Conservation (phyloP, 2,888 invertebrate species). For the Agrypnus murinus region DNA sequence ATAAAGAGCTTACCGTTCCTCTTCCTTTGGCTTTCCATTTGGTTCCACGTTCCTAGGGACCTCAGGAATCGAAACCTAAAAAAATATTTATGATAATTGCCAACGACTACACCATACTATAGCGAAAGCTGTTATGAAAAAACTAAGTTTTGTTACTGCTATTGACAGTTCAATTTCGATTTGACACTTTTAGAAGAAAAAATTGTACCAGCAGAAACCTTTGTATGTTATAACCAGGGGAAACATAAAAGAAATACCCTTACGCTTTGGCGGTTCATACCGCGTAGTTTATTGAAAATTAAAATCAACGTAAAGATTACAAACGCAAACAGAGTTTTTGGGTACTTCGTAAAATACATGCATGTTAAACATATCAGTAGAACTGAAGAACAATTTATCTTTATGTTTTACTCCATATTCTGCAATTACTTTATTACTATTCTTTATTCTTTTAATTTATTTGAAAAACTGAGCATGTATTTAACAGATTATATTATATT, state of each 20-base stretch:
- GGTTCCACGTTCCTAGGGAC: slow-evolving; percentile 33
- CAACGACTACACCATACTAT: slow-evolving; percentile 25
- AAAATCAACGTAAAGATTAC: neutral
- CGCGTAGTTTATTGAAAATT: slow-evolving; percentile 6
- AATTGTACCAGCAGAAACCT: slow-evolving; percentile 32
- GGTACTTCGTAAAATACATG: too few species aligned
- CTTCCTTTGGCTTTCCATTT: slow-evolving; percentile 26
- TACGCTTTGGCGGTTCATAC: slow-evolving; percentile 19
- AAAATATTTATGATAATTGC: slow-evolving; percentile 42
- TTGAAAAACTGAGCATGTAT: too few species aligned
- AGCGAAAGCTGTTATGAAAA: slow-evolving; percentile 22
- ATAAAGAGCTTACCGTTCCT: slow-evolving; percentile 26
- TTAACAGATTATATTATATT: too few species aligned
- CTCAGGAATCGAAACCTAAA: slow-evolving; percentile 44
- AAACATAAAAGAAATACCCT: slow-evolving; percentile 32
- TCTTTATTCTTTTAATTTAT: too few species aligned
- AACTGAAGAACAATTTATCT: too few species aligned
- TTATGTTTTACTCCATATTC: too few species aligned
- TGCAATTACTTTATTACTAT: too few species aligned
- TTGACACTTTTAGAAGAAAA: slow-evolving; percentile 33
- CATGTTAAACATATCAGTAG: too few species aligned
- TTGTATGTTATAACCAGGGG: slow-evolving; percentile 24
- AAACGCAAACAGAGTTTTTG: too few species aligned
- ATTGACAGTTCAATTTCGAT: slow-evolving; percentile 46
- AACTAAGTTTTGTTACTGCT: slow-evolving; percentile 38